Base-by-base conservation (phyloP, 2,888 invertebrate genomes). In the Lasioglossum oenotherae region DNA sequence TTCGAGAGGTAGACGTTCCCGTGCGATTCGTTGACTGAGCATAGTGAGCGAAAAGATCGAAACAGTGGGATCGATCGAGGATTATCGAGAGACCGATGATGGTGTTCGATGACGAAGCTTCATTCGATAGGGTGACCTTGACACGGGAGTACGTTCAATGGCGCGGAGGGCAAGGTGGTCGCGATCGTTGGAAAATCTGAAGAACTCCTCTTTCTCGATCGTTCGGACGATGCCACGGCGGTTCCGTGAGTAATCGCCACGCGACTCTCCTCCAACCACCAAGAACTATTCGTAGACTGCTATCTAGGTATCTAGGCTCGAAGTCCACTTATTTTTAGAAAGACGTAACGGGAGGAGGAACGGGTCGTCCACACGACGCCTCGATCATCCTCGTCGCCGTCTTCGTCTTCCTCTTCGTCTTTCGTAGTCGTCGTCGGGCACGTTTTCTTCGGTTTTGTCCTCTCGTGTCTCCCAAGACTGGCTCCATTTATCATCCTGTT, bases 281-380 rank as follows among this genome's bases (percentile, higher is more conserved):
- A 85, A 80, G 81, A 88, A 93, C 94, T 94, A 94, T 94, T 94
- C 94, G 94, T 94, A 94, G 94, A 94, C 91, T 91, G 93, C 94
- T 94, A 95, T 95, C 94, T 95, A 95, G 95, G 95, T 95, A 95
- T 95, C 95, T 95, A 94, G 95, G 95, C 94, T 94, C 95, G 94
- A 92, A 94, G 94, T 94, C 93, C 92, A 92, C 85, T 93, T 95
- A 95, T 95, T 95, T 95, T 95, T 95, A 94, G 95, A 94, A 93
- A 92, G 93, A 91, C 94, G 95, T 95, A 95, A 95, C 93, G 95
- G 93, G 95, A 95, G 95, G 92, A 94, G 94, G 90, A 93, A 91
- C 90, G 88, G 90, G 88, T 88, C 89, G 91, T 89, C 60, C 82
- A 74, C 74, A 74, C 80, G 78, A 35, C 76, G 76, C 78, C 80